Evolutionary conservation across 2,113 vertebrate species (phyloP), one percentile per base, ranked within the genome.

Genomic region (Ornithorhynchus anatinus): DNA sequence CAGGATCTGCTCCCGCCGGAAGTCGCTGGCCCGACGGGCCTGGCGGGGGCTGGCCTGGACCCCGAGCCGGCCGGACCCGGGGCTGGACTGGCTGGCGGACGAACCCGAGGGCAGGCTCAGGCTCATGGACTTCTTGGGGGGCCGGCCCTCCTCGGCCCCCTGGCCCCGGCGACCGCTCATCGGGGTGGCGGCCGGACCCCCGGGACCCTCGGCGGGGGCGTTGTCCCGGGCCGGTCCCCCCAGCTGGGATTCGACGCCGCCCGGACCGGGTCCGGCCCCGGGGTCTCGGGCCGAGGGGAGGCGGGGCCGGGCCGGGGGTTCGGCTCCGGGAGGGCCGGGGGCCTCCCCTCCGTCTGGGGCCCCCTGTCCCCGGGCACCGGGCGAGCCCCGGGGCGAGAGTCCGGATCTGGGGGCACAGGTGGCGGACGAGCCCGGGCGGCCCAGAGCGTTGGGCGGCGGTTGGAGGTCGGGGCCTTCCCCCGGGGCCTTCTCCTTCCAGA

Each of bases 351-450:
- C 15, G 25, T 77, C 79, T 4, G 45, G 52, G 2, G 76, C 62
- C 12, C 37, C 69, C 2, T 58, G 66, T 8, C 36, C 36, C 43
- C 37, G 29, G 9, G 68, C 63, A 11, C n/a, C n/a, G n/a, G n/a
- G 40, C 65, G 39, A 85, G 59, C 16, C 86, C 75, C 50, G 80
- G 17, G 0, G 12, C 7, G 14, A 79, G 88, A 59, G 66, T 77
- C 43, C 77, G 20, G 5, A 33, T 70, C 19, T 17, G n/a, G 3
- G 19, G 14, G 39, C 81, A 75, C 7, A 71, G 87, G 62, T 92
- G 94, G 50, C 95, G 72, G 4, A 95, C 40, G 23, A 92, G 81
- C 64, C n/a, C n/a, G n/a, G n/a, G n/a, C n/a, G n/a, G n/a, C n/a
- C n/a, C n/a, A n/a, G n/a, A n/a, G n/a, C n/a, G n/a, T n/a, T n/a